phyloP scores from a whole-genome alignment of 2,113 vertebrate species.

The Grammomys dolichurus region DNA sequence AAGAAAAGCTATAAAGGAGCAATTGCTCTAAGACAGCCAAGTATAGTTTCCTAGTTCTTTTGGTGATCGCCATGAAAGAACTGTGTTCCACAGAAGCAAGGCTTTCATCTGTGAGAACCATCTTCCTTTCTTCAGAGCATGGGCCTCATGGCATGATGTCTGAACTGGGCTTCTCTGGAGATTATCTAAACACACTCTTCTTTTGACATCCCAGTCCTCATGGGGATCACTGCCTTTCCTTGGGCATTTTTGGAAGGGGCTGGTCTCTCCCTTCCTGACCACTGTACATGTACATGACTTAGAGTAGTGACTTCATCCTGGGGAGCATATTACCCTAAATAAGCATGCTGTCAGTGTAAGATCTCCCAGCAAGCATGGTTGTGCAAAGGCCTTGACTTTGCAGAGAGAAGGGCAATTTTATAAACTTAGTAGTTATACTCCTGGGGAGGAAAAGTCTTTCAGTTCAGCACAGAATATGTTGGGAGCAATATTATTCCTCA shows the following conservation, averaged over 20 bases:
- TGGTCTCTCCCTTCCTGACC: background rate
- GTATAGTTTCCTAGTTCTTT: background rate
- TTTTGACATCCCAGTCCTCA: background rate
- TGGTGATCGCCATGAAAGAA: background rate
- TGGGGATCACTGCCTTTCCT: too few relatives aligned
- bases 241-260: background rate
- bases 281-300: background rate
- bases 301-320: background rate
- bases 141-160: accelerated
- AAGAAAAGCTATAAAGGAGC: background rate
- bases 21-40: background rate
- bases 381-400: background rate
- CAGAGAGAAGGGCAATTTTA: background rate
- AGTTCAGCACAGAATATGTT: background rate
- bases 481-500: background rate
- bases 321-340: background rate
- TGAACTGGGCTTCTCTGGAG: background rate
- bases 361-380: background rate
- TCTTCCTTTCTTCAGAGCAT: background rate
- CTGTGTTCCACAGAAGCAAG: accelerated
- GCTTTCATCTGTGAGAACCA: background rate
- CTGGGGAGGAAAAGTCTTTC: background rate
- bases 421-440: background rate
- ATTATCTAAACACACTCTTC: background rate
- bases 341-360: background rate